A percentile compares a stretch with the other conserved stretches of the same genome.
phyloP scores from a whole-genome alignment of 2,113 vertebrate genomes.

The Ailurus styani region DNA sequence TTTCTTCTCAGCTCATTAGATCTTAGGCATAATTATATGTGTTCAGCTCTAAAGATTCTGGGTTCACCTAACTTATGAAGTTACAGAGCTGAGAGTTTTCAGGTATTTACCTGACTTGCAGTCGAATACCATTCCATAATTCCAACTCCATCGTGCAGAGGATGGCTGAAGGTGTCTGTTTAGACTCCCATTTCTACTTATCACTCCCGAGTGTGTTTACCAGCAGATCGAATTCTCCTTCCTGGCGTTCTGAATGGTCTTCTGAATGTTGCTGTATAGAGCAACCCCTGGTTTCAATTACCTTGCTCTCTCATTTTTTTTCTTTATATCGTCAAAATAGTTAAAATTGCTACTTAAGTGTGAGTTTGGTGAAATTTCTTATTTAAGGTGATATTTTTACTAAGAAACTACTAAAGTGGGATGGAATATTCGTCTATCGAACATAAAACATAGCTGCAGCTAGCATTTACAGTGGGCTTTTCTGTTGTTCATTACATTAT shows the following conservation, averaged over 20 bases:
- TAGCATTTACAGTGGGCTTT: not conserved
- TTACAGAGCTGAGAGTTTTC: not conserved
- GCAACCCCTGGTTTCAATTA: not conserved
- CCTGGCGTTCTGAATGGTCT: not conserved
- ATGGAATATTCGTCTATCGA: not conserved
- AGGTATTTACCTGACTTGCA: not conserved
- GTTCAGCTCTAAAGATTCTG: not conserved
- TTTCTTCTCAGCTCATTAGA: not conserved
- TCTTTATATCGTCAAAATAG: not conserved
- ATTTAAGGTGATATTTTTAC: not conserved
- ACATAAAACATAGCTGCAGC: not conserved
- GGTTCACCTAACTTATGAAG: not conserved
- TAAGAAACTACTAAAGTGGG: not conserved
- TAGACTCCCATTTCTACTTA: not conserved
- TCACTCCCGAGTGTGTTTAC: not conserved
- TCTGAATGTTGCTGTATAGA: not conserved
- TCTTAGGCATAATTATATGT: not conserved
- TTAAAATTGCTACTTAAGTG: not conserved
- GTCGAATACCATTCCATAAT: not conserved
- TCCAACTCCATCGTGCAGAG: not conserved
- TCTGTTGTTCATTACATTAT: not conserved
- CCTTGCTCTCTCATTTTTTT: not conserved
- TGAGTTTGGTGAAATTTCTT: not conserved
- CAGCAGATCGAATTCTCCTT: not conserved
- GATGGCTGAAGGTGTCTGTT: not conserved